Percentiles rank a stretch among this genome's conserved stretches.
These are phyloP conservation scores for Stenotaenia linearis DNA, from an alignment of 2,888 invertebrate genomes.

Conservation along the genomic window DNA sequence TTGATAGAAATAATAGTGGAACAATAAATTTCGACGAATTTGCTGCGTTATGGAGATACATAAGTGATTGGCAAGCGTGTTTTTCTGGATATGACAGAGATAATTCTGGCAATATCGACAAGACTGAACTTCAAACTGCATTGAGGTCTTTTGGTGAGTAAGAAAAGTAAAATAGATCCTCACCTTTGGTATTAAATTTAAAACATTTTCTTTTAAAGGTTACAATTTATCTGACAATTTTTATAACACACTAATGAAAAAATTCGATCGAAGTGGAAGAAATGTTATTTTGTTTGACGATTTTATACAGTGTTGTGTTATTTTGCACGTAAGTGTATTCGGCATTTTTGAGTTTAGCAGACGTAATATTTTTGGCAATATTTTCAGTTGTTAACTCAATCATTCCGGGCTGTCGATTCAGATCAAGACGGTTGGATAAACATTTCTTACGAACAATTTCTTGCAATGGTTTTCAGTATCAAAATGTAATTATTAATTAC, in stretches of 20 bases:
- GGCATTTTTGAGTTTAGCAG: neutral
- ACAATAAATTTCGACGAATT: slow-evolving; percentile 93
- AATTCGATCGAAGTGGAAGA: slow-evolving; percentile 88
- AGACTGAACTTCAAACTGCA: slow-evolving; percentile 80
- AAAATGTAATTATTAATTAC: slow-evolving; percentile 34
- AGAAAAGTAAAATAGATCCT: neutral
- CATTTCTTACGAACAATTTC: slow-evolving; percentile 91
- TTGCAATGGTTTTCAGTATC: slow-evolving; percentile 69
- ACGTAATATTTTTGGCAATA: slow-evolving; percentile 31
- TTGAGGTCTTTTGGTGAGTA: slow-evolving; percentile 71
- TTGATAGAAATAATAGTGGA: slow-evolving; percentile 82
- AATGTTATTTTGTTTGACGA: slow-evolving; percentile 95
- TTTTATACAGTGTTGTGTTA: slow-evolving; percentile 93
- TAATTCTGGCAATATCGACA: slow-evolving; percentile 80
- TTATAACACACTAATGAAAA: slow-evolving; percentile 72
- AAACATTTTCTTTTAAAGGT: slow-evolving; percentile 43
- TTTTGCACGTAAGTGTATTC: slow-evolving; percentile 71
- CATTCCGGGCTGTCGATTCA: slow-evolving; percentile 82
- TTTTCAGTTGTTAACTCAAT: slow-evolving; percentile 75
- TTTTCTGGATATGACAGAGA: slow-evolving; percentile 92
- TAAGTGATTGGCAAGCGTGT: slow-evolving; percentile 95
- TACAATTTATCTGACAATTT: slow-evolving; percentile 70
- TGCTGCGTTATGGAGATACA: slow-evolving; percentile 93
- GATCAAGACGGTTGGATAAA: slow-evolving; percentile 93
- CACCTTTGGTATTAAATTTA: neutral